phyloP scores from a whole-genome alignment of 2,113 vertebrate species.

The Sturnus vulgaris region DNA sequence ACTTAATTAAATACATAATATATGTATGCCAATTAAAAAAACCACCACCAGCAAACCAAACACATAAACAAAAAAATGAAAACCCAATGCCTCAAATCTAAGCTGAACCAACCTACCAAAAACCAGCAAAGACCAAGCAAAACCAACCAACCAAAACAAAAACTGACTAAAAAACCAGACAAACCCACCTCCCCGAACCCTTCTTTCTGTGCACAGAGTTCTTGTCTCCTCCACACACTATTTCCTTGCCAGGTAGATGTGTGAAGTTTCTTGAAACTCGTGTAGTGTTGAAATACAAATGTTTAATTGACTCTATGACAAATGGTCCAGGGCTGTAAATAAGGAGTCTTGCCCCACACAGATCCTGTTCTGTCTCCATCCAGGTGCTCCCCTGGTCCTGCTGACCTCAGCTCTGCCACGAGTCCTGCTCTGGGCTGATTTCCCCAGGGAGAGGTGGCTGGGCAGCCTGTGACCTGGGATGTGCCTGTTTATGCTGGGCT shows the following conservation, averaged over 20 bases:
- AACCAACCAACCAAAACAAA: background rate
- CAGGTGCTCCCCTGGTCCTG: background rate
- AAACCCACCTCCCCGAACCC: rapidly evolving
- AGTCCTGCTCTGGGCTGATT: background rate
- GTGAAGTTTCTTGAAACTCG: background rate
- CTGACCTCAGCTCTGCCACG: rapidly evolving
- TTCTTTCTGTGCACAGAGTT: background rate
- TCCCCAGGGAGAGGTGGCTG: background rate
- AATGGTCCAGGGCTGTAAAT: too few relatives aligned
- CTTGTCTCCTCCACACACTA: background rate
- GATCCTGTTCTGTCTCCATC: rapidly evolving
- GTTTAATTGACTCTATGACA: background rate
- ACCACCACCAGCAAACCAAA: rapidly evolving
- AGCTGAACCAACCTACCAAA: background rate
- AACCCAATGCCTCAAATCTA: background rate
- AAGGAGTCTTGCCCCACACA: rapidly evolving
- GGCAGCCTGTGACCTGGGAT: background rate
- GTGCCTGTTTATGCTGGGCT: background rate
- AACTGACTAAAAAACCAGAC: background rate
- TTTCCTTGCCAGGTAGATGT: background rate
- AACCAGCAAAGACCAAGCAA: background rate
- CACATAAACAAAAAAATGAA: background rate
- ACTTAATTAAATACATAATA: too few relatives aligned
- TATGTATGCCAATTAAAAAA: background rate
- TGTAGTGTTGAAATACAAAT: background rate